Evolutionary conservation across 2,888 invertebrate genomes (phyloP).

Genomic region (Cheiracanthium punctorium): DNA sequence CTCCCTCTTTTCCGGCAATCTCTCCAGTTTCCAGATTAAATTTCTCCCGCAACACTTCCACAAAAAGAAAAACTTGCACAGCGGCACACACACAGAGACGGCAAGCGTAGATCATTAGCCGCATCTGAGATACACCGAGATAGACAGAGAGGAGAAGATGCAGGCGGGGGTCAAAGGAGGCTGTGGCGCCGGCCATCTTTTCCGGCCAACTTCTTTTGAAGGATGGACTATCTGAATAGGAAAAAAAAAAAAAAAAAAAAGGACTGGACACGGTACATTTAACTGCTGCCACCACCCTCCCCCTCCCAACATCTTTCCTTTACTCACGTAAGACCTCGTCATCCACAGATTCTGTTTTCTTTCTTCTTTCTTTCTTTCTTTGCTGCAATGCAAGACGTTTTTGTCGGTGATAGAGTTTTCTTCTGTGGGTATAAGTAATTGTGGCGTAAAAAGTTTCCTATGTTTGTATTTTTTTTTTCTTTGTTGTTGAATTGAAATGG

Average conservation of each 20-base stretch:
- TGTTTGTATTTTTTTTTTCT: background rate
- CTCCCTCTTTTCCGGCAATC: conserved; percentile 49
- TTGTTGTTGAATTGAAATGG: background rate
- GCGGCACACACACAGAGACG: background rate
- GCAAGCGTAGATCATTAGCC: conserved; percentile 25
- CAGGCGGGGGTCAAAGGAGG: conserved; percentile 36
- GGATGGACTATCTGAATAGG: conserved; percentile 21
- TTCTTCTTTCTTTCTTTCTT: background rate
- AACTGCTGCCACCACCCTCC: conserved; percentile 9
- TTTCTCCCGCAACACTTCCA: conserved; percentile 36
- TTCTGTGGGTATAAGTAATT: background rate
- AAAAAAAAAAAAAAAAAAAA: background rate
- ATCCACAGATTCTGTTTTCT: background rate
- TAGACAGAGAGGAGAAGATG: background rate
- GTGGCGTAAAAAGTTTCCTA: background rate
- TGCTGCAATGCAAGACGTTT: background rate
- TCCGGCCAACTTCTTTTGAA: conserved; percentile 51
- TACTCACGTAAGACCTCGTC: conserved; percentile 9
- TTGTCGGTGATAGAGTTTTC: background rate
- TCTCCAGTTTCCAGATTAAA: conserved; percentile 61
- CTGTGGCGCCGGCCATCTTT: conserved; percentile 54
- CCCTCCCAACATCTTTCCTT: background rate
- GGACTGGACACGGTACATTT: conserved; percentile 54
- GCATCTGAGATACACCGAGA: background rate
- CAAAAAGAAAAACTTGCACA: background rate